Conservation (phyloP, 2,888 invertebrate species). For the Lysandra coridon region DNA sequence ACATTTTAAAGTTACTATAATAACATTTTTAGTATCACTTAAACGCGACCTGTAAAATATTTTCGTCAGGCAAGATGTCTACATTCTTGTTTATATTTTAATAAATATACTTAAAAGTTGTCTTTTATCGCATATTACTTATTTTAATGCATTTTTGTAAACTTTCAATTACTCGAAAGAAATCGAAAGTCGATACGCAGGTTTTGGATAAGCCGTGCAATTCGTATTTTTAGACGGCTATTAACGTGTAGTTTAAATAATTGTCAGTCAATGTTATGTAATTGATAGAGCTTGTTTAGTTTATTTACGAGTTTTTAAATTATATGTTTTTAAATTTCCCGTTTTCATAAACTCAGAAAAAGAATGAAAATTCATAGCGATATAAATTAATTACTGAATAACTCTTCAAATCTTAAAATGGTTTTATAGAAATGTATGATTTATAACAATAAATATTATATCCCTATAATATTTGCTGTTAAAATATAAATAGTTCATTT, state of each 20-base stretch:
- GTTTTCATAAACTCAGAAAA: neutral
- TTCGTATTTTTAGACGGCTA: neutral
- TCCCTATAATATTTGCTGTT: no score
- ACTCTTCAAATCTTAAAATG: no score
- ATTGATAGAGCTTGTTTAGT: neutral
- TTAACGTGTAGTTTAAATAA: neutral
- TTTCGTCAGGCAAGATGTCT: neutral
- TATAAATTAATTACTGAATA: no score
- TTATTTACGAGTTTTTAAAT: neutral
- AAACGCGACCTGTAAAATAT: no score
- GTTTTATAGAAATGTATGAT: no score
- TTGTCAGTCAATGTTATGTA: neutral
- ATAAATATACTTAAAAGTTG: no score
- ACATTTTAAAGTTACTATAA: neutral
- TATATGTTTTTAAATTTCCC: neutral
- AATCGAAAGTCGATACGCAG: conserved; percentile 11
- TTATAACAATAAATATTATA: no score
- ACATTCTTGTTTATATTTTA: neutral
- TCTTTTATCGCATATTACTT: neutral
- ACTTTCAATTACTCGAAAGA: conserved; percentile 5
- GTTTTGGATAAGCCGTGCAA: conserved; percentile 11
- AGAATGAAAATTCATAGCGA: no score
- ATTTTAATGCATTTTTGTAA: neutral
- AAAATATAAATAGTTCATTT: no score
- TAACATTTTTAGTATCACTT: no score